phyloP scores from a whole-genome alignment of 2,797 vertebrate genomes.

The Steatocranus sp. region DNA sequence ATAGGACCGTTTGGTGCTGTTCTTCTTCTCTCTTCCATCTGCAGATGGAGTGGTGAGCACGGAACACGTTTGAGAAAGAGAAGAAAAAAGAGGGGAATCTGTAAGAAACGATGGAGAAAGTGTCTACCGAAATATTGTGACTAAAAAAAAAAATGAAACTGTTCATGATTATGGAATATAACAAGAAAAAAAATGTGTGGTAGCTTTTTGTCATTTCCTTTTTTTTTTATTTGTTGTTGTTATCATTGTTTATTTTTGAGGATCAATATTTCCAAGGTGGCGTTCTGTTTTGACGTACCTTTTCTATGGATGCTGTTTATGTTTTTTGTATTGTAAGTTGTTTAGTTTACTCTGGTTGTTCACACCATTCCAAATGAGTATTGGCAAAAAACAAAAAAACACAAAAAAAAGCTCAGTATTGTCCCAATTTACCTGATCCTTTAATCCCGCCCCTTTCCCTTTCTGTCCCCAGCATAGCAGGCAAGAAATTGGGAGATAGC shows the following conservation, averaged over 20 bases:
- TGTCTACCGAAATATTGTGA: conserved; percentile 66
- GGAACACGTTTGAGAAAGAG: conserved; percentile 46
- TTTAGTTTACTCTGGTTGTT: conserved; percentile 67
- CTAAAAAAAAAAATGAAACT: conserved; percentile 61
- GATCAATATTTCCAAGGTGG: conserved; percentile 70
- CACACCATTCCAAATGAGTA: conserved; percentile 74
- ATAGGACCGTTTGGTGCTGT: conserved; percentile 60
- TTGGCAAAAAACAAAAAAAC: conserved; percentile 44
- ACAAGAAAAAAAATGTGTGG: conserved; percentile 68
- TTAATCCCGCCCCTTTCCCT: conserved; percentile 12
- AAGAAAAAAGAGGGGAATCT: conserved; percentile 29
- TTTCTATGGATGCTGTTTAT: conserved; percentile 63
- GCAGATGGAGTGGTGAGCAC: conserved; percentile 34
- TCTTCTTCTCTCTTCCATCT: conserved; percentile 38
- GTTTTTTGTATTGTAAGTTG: conserved; percentile 45
- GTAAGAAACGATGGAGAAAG: conserved; percentile 45
- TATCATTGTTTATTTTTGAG: conserved; percentile 64
- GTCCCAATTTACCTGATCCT: conserved; percentile 42
- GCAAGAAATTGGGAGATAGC: conserved; percentile 71
- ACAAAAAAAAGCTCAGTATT: conserved; percentile 59
- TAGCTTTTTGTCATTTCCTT: conserved; percentile 75
- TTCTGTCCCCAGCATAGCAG: conserved; percentile 64
- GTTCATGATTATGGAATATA: conserved; percentile 68
- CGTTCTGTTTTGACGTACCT: conserved; percentile 63
- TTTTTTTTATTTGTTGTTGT: conserved; percentile 43